These are phyloP conservation scores for Tethya wilhelma DNA, from an alignment of 37 sponge, comb jelly and placozoan species.

Conservation along the genomic window DNA sequence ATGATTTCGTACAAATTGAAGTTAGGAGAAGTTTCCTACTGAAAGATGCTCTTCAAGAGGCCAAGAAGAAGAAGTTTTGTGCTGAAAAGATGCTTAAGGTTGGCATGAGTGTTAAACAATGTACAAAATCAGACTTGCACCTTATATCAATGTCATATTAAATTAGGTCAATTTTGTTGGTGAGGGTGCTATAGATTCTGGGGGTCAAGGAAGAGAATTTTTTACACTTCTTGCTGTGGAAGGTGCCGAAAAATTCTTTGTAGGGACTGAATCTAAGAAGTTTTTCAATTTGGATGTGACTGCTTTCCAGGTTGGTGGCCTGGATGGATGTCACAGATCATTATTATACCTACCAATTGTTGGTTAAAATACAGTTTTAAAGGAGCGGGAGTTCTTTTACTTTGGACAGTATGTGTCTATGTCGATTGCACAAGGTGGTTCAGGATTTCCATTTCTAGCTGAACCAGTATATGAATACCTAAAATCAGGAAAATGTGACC, in stretches of 20 bases:
- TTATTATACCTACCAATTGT: too few species aligned
- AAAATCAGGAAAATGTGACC: too few species aligned
- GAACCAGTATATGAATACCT: too few species aligned
- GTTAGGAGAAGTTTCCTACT: neutral
- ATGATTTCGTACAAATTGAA: neutral
- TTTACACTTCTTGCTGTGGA: neutral
- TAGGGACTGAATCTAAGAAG: neutral
- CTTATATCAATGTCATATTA: too few species aligned
- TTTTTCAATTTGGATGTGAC: neutral
- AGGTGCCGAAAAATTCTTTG: neutral
- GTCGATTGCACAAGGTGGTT: too few species aligned
- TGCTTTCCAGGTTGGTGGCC: neutral
- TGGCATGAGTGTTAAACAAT: neutral
- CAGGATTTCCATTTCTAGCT: too few species aligned
- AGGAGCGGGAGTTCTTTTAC: too few species aligned
- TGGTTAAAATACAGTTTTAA: too few species aligned
- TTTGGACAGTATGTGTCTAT: too few species aligned
- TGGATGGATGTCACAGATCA: too few species aligned
- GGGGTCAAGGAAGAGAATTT: neutral
- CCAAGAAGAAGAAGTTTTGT: neutral
- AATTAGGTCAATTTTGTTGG: neutral
- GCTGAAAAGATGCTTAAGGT: neutral
- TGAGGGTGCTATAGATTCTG: neutral
- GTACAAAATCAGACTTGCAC: too few species aligned
- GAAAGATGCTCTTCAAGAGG: neutral